These are phyloP conservation scores for Tursiops truncatus DNA, from an alignment of 2,113 vertebrate species.

Conservation along the genomic window DNA sequence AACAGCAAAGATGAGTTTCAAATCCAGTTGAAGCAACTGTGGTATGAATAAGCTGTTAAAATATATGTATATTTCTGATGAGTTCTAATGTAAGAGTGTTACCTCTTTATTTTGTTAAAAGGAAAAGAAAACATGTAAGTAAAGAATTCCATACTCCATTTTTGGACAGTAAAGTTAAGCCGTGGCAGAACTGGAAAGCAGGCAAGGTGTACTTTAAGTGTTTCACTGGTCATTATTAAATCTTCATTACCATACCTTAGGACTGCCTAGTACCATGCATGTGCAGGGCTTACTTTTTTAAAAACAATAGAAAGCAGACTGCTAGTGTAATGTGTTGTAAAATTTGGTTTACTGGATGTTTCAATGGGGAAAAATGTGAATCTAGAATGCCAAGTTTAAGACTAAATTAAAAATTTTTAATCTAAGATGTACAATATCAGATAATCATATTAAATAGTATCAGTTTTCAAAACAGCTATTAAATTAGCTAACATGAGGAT, in stretches of 20 bases:
- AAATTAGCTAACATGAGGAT: conserved; percentile 3
- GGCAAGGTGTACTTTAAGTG: not conserved
- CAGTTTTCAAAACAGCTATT: conserved; percentile 41
- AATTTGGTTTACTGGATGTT: not conserved
- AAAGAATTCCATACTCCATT: not conserved
- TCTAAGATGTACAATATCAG: conserved; percentile 50
- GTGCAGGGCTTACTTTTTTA: not conserved
- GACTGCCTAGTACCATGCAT: not conserved
- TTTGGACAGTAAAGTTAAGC: not conserved
- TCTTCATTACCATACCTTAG: not conserved
- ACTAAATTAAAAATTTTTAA: not conserved
- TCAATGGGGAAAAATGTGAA: not conserved
- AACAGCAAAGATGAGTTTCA: not conserved
- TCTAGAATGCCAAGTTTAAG: conserved; percentile 10
- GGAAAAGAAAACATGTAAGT: not conserved
- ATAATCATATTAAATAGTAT: conserved; percentile 56
- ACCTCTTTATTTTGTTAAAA: not conserved
- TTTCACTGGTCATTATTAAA: not conserved
- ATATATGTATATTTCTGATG: not conserved
- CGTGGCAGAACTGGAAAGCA: not conserved
- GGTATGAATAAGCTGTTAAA: not conserved
- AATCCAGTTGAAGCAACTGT: not conserved
- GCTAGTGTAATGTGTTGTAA: not conserved
- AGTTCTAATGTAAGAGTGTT: not conserved
- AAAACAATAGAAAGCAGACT: not conserved